Evolutionary conservation across 2,888 invertebrate species (phyloP), one percentile per base, ranked within the genome.

Genomic region (Laothoe populi): DNA sequence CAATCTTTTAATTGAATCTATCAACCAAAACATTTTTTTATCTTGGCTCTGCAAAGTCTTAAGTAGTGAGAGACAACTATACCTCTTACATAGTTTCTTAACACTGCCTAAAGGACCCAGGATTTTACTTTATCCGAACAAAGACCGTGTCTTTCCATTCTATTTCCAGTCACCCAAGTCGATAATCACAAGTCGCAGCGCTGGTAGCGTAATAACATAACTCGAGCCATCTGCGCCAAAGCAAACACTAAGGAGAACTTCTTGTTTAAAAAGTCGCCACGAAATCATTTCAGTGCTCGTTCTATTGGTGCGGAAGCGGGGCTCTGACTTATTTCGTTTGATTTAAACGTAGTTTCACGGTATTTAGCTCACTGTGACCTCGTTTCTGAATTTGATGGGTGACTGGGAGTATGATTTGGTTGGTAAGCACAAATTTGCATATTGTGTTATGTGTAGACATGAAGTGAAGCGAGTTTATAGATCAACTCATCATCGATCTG

Each of bases 231-330:
- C 49, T 62, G 49, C 40, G 35, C 35, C 46, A 42, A 62, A 59
- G 57, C 48, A 59, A 49, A 62, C 31, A 45, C 42, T 1, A 40
- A 40, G 59, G 19, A 26, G 31, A 48, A 59, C 59, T 59, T 42
- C 53, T 53, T 53, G 53, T 35, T 53, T 60, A 19, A 49, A 59
- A 49, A 60, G 60, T 49, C 49, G 48, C 38, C 24, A 40, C 31
- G 40, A 60, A 49, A 60, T 60, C 48, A 49, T 49, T 60, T 19
- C 60, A 60, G 21, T 60, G 49, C 26, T 40, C 40, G 7, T 16
- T 16, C 26, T 42, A n/a, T 42, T 40, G 24, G 16, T 42, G 40
- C 49, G 44, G 49, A 60, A 59, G 59, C 46, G 59, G 26, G 46
- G 38, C 35, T 60, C 24, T 40, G 60, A 48, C 48, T 42, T 49